Conservation (phyloP, 2,113 vertebrate genomes). For the Chascanopsetta lugubris region DNA sequence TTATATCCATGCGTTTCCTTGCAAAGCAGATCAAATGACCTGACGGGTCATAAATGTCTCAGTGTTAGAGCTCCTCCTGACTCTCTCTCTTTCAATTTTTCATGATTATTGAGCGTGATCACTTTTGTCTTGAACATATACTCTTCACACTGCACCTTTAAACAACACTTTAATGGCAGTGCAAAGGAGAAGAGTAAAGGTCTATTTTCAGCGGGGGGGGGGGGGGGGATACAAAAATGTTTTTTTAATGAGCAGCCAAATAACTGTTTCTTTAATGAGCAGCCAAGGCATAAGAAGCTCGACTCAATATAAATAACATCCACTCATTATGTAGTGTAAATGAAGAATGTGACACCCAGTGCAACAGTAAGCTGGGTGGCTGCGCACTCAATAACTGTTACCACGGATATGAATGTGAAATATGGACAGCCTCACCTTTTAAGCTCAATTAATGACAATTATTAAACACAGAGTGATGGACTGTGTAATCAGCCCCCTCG, state of each 20-base stretch:
- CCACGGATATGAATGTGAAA: slow-evolving; percentile 11
- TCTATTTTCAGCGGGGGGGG: too few relatives aligned
- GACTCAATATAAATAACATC: neutral
- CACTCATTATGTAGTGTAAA: neutral
- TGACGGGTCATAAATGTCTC: neutral
- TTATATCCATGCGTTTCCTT: neutral
- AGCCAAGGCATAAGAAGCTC: neutral
- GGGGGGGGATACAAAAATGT: too few relatives aligned
- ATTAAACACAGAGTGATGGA: slow-evolving; percentile 10
- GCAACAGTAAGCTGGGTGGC: neutral
- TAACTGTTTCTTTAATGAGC: too few relatives aligned
- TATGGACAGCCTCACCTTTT: slow-evolving; percentile 7
- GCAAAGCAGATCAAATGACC: neutral
- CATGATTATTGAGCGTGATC: too few relatives aligned
- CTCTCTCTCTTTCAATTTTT: too few relatives aligned
- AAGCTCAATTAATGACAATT: slow-evolving; percentile 37
- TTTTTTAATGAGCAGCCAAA: too few relatives aligned
- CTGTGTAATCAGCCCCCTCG: slow-evolving; percentile 20
- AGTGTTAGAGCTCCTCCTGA: neutral
- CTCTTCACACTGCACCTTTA: too few relatives aligned
- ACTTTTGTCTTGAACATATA: too few relatives aligned
- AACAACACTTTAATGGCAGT: too few relatives aligned
- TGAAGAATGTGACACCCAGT: neutral
- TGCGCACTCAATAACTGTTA: slow-evolving; percentile 7
- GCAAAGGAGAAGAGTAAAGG: too few relatives aligned